Conservation (phyloP, 2,888 invertebrate species). For the Lapara coniferarum region DNA sequence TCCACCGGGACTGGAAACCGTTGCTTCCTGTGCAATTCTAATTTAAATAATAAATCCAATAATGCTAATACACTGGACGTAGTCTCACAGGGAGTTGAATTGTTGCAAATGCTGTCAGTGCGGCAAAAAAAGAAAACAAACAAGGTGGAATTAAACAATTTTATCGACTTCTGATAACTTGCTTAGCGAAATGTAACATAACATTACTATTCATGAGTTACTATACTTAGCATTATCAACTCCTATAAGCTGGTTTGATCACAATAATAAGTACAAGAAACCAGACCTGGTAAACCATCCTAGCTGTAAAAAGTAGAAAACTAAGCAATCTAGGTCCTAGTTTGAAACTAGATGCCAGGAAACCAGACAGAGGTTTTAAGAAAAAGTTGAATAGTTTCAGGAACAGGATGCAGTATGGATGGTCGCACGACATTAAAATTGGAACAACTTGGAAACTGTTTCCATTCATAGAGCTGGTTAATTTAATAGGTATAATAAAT, state of each 20-base stretch:
- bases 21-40: constrained; percentile 4
- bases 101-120: not conserved
- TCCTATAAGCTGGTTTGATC: not conserved
- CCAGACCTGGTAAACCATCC: not conserved
- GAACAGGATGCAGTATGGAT: constrained; percentile 1
- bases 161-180: no score
- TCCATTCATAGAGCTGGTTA: not conserved
- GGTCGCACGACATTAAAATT: constrained; percentile 1
- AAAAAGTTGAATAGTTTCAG: constrained; percentile 8
- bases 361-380: not conserved
- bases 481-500: no score
- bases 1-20: constrained; percentile 17
- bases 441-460: not conserved
- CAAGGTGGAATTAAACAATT: no score
- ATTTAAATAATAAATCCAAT: constrained; percentile 15
- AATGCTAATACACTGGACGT: constrained; percentile 7
- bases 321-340: not conserved
- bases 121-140: no score
- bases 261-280: not conserved
- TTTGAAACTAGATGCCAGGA: not conserved
- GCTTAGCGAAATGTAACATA: no score
- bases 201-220: no score
- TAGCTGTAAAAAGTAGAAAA: not conserved
- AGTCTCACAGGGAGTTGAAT: not conserved
- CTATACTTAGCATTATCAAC: not conserved